phyloP scores from a whole-genome alignment of 2,888 invertebrate genomes.

The Toxonevra muliebris region DNA sequence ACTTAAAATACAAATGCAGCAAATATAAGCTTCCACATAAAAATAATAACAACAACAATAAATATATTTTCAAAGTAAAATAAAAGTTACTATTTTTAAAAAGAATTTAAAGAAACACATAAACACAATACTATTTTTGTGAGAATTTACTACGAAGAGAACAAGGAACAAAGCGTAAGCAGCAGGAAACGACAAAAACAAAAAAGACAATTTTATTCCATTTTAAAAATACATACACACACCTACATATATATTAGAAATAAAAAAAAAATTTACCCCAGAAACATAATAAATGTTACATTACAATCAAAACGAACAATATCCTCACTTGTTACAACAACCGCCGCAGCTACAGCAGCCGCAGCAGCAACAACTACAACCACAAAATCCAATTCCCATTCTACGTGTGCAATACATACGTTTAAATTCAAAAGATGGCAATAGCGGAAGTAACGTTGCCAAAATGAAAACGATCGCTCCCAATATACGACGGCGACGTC shows the following conservation, averaged over 20 bases:
- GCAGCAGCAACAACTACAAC: conserved; percentile 25
- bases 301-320: conserved; percentile 46
- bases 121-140: neutral
- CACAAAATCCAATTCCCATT: conserved; percentile 49
- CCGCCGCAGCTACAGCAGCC: conserved; percentile 37
- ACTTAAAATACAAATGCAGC: conserved; percentile 50
- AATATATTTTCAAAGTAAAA: conserved; percentile 1
- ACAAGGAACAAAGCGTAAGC: too few relatives aligned
- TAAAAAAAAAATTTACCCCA: too few relatives aligned
- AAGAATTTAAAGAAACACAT: neutral
- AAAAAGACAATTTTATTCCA: conserved; percentile 16
- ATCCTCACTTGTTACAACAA: conserved; percentile 42
- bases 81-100: neutral
- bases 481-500: conserved; percentile 70
- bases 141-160: neutral
- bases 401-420: conserved; percentile 57
- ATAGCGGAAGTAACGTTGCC: conserved; percentile 45
- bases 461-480: conserved; percentile 75
- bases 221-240: conserved; percentile 10
- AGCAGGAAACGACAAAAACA: conserved; percentile 21
- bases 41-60: neutral
- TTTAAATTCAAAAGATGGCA: conserved; percentile 56
- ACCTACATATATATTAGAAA: neutral
- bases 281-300: conserved; percentile 44
- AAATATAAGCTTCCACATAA: conserved; percentile 52